Evolutionary conservation across 1,140 invertebrate genomes (phyloP).

Genomic region (Zaprionus tsacasi): DNA sequence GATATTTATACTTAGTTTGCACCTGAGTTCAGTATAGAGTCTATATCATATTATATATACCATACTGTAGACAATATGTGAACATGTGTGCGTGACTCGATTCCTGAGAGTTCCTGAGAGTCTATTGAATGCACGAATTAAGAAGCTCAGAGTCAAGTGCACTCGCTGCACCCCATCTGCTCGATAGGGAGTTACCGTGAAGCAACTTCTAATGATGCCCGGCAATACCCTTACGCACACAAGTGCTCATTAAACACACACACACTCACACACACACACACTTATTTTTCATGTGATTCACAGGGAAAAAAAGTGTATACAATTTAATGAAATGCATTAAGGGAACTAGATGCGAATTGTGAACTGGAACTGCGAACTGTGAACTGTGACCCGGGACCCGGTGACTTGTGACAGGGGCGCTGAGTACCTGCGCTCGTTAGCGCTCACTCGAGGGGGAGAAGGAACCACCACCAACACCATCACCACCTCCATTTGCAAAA

Average conservation of each 20-base stretch:
- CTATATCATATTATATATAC: no score
- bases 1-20: not conserved
- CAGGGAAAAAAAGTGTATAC: slow-evolving; percentile 55
- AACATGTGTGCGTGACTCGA: not conserved
- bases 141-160: slow-evolving; percentile 44
- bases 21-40: not conserved
- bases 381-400: slow-evolving; percentile 40
- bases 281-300: slow-evolving; percentile 17
- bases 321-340: slow-evolving; percentile 79
- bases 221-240: slow-evolving; percentile 13
- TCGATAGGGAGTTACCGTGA: slow-evolving; percentile 23
- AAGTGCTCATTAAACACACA: slow-evolving; percentile 68
- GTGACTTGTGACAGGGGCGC: slow-evolving; percentile 55
- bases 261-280: slow-evolving; percentile 20
- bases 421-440: slow-evolving; percentile 70
- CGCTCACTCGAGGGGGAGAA: slow-evolving; percentile 15
- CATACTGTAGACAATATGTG: not conserved
- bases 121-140: slow-evolving; percentile 24
- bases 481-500: slow-evolving; percentile 36
- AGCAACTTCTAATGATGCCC: slow-evolving; percentile 69
- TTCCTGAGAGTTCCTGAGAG: slow-evolving; percentile 2
- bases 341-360: slow-evolving; percentile 44
- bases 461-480: not conserved
- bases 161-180: slow-evolving; percentile 24
- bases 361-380: slow-evolving; percentile 20